These are phyloP conservation scores for Stenolophus ochropezus DNA, from an alignment of 2,888 invertebrate species.

Conservation along the genomic window DNA sequence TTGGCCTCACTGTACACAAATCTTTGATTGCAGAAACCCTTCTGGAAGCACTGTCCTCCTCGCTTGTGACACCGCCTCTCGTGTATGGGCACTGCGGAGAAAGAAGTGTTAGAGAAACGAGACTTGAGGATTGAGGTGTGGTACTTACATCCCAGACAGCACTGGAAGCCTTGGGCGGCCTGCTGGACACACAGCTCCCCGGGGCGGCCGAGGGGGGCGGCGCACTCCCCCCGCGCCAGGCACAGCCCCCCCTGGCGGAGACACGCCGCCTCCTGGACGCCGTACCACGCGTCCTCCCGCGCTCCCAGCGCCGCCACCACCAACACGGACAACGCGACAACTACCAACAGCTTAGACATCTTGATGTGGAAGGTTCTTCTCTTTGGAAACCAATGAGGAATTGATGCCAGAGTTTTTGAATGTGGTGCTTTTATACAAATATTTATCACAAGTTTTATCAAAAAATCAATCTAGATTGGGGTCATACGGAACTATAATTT, in stretches of 20 bases:
- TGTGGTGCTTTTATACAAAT: too few relatives aligned
- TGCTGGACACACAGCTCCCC: conserved; percentile 25
- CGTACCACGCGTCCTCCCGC: neutral
- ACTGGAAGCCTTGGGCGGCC: conserved; percentile 26
- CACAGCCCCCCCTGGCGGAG: conserved; percentile 7
- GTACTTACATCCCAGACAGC: conserved; percentile 41
- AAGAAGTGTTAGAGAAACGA: neutral
- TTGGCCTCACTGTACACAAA: neutral
- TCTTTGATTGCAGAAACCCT: conserved; percentile 20
- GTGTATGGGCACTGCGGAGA: neutral
- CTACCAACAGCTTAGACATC: neutral
- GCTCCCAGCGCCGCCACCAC: neutral
- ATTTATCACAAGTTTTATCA: too few relatives aligned
- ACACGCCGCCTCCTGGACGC: conserved; percentile 8
- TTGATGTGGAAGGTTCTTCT: too few relatives aligned
- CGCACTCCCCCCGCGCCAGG: neutral
- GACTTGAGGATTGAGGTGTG: too few relatives aligned
- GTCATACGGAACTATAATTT: neutral
- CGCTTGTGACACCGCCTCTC: conserved; percentile 13
- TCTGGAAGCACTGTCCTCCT: conserved; percentile 26
- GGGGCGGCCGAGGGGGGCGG: neutral
- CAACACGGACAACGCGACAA: neutral
- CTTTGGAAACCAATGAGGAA: too few relatives aligned
- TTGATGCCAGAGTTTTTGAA: too few relatives aligned
- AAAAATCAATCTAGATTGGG: too few relatives aligned